phyloP scores from a whole-genome alignment of 1,140 invertebrate genomes.

The Anthonomus grandis region DNA sequence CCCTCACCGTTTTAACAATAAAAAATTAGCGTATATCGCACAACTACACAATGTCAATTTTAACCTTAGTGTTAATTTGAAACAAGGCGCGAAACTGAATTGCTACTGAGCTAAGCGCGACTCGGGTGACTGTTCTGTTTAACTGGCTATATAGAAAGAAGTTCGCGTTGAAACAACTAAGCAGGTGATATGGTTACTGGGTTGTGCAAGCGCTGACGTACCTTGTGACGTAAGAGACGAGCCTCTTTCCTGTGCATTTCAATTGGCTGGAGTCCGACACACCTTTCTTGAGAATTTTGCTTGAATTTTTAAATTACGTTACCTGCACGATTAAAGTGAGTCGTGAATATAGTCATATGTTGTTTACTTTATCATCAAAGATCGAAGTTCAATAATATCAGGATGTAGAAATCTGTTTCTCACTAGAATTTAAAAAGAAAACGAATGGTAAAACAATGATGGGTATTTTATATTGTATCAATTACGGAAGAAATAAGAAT shows the following conservation, averaged over 20 bases:
- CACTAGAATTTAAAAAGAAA: no score
- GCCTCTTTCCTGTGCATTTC: conserved; percentile 10
- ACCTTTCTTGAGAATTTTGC: conserved; percentile 18
- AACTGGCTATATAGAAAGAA: conserved; percentile 15
- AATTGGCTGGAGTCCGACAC: conserved; percentile 25
- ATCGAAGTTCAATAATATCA: no score
- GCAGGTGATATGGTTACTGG: conserved; percentile 28
- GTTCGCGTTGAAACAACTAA: conserved; percentile 24
- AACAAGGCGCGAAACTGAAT: conserved; percentile 16
- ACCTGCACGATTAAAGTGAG: no score
- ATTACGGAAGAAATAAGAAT: no score
- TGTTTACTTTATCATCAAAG: conserved; percentile 16
- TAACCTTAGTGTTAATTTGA: conserved; percentile 16
- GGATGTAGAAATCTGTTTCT: no score
- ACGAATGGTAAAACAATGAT: no score
- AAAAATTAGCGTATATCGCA: no score
- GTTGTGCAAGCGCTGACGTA: conserved; percentile 25
- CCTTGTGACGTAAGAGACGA: conserved; percentile 27
- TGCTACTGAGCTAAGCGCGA: conserved; percentile 5
- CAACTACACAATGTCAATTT: conserved; percentile 14
- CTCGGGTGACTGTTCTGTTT: conserved; percentile 5
- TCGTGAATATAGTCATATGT: no score
- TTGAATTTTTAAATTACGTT: no score
- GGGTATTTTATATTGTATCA: no score
- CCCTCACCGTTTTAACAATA: conserved; percentile 2